Conservation (phyloP, 2,888 invertebrate species). For the Thera obeliscata region DNA sequence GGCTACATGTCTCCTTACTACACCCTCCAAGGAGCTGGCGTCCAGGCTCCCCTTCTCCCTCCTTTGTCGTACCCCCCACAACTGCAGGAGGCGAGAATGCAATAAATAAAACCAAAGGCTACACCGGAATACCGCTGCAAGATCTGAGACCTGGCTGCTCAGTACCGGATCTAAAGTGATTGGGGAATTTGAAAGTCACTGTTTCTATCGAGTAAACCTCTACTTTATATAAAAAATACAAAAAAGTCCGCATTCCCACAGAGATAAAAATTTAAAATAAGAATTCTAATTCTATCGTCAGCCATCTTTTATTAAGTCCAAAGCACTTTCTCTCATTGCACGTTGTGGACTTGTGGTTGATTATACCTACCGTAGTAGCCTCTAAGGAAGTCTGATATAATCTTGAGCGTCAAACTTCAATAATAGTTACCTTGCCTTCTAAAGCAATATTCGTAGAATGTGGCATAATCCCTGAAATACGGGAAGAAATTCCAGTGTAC, state of each 20-base stretch:
- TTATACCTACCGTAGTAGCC: constrained; percentile 3
- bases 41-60: constrained; percentile 86
- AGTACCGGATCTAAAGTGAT: constrained; percentile 2
- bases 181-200: background rate
- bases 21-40: constrained; percentile 86
- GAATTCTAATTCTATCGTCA: background rate
- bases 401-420: background rate
- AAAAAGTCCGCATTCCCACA: background rate
- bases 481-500: background rate
- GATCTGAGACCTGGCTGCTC: constrained; percentile 19
- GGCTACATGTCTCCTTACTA: constrained; percentile 91
- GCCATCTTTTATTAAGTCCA: background rate
- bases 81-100: constrained; percentile 91
- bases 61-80: constrained; percentile 87
- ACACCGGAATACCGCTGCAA: constrained; percentile 21
- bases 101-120: constrained; percentile 72
- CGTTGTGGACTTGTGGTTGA: background rate
- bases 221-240: no score
- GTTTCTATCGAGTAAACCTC: background rate
- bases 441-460: background rate
- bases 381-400: constrained; percentile 1
- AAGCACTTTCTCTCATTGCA: background rate
- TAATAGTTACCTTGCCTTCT: background rate
- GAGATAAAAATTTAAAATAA: no score
- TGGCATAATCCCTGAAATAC: background rate